Percentiles rank a stretch among this genome's conserved stretches.
These are phyloP conservation scores for Matsumurasca onukii DNA, from an alignment of 1,140 invertebrate species.

Conservation along the genomic window DNA sequence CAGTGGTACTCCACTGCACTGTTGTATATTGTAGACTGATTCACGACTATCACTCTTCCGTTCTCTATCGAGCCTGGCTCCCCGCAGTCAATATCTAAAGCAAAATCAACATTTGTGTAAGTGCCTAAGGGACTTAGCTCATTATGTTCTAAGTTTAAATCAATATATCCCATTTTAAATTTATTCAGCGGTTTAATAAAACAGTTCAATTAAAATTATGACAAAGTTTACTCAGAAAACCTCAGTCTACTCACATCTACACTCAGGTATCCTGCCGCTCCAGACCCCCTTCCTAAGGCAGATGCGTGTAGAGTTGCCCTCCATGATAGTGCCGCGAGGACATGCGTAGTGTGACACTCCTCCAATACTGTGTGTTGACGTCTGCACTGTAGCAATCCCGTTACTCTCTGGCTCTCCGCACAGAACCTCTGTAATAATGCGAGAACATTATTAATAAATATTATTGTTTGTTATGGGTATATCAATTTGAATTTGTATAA, in stretches of 20 bases:
- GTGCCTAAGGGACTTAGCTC: no score
- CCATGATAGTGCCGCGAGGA: constrained; percentile 73
- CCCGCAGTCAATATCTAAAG: constrained; percentile 78
- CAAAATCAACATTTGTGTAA: constrained; percentile 36
- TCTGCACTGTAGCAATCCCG: constrained; percentile 58
- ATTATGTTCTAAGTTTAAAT: not conserved
- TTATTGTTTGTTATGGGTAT: not conserved
- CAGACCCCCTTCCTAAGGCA: constrained; percentile 79
- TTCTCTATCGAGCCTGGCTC: constrained; percentile 77
- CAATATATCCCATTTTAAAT: not conserved
- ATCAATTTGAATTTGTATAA: not conserved
- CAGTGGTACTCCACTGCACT: constrained; percentile 87
- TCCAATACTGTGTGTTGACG: constrained; percentile 69
- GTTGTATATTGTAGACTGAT: constrained; percentile 77
- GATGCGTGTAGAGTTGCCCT: constrained; percentile 75
- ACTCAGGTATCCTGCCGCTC: constrained; percentile 75
- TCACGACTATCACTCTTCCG: constrained; percentile 81
- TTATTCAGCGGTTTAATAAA: not conserved
- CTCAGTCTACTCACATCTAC: constrained; percentile 67
- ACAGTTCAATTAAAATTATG: not conserved
- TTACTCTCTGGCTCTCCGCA: constrained; percentile 67
- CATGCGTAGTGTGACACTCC: constrained; percentile 79
- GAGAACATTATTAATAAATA: constrained; percentile 27
- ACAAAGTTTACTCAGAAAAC: not conserved
- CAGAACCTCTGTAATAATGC: constrained; percentile 65